Conservation (phyloP, 2,113 vertebrate species). For the Peucedramus taeniatus region DNA sequence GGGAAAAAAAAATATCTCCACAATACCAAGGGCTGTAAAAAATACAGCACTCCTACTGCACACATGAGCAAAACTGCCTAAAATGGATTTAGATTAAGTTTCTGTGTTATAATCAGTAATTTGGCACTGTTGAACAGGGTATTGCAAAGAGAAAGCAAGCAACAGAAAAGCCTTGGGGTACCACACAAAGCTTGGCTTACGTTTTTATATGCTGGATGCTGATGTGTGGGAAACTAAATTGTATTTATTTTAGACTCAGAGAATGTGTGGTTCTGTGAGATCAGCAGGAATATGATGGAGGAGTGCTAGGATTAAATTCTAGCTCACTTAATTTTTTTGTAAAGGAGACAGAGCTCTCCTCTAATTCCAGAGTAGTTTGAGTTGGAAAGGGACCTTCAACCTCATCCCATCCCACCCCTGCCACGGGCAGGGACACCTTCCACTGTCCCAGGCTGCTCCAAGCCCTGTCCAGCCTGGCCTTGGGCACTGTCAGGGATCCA, state of each 20-base stretch:
- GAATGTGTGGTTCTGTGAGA: accelerated
- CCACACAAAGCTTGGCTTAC: not conserved
- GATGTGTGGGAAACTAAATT: not conserved
- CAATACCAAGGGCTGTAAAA: not conserved
- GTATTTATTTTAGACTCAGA: not conserved
- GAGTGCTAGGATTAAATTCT: not conserved
- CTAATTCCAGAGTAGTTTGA: not conserved
- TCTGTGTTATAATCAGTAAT: not conserved
- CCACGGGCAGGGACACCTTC: not conserved
- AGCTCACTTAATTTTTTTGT: not conserved
- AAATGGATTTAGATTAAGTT: not conserved
- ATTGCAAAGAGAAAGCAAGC: not conserved
- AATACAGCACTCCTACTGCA: not conserved
- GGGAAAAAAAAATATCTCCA: not conserved
- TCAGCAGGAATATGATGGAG: not conserved
- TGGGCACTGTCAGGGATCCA: not conserved
- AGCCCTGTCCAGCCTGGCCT: not conserved
- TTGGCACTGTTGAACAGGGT: not conserved
- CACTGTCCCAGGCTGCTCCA: accelerated
- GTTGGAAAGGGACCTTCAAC: not conserved
- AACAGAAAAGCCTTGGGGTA: not conserved
- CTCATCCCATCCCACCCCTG: accelerated
- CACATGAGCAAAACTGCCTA: not conserved
- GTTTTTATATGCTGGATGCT: not conserved
- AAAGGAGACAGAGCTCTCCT: not conserved